Evolutionary conservation across 1,140 invertebrate species (phyloP).

Genomic region (Achroia grisella): DNA sequence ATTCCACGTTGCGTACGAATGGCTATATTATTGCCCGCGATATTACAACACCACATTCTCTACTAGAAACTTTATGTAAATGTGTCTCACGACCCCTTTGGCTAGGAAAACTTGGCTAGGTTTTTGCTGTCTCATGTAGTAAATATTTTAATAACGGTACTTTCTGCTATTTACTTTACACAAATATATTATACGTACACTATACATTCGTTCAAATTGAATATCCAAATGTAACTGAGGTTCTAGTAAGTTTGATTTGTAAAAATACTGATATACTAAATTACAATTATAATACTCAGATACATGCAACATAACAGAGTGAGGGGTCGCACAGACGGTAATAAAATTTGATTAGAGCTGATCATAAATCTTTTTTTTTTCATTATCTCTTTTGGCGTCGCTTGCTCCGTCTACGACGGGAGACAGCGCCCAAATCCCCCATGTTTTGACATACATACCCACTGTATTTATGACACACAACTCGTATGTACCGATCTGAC

Average conservation of each 20-base stretch:
- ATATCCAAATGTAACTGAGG: too few relatives aligned
- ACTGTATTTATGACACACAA: slow-evolving; percentile 60
- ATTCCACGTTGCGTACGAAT: slow-evolving; percentile 45
- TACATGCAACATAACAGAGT: slow-evolving; percentile 19
- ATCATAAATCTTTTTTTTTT: slow-evolving; percentile 71
- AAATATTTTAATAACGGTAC: slow-evolving; percentile 6
- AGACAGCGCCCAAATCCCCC: slow-evolving; percentile 54
- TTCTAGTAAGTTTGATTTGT: not conserved
- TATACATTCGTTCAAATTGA: too few relatives aligned
- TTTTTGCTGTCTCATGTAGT: slow-evolving; percentile 30
- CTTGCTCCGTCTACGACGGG: slow-evolving; percentile 29
- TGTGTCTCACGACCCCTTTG: slow-evolving; percentile 50
- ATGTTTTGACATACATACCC: slow-evolving; percentile 68
- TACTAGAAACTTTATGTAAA: slow-evolving; percentile 56
- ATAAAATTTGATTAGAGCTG: slow-evolving; percentile 69
- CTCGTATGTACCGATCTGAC: slow-evolving; percentile 51
- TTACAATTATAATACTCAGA: slow-evolving; percentile 28
- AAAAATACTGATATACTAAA: slow-evolving; percentile 29
- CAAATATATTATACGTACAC: too few relatives aligned
- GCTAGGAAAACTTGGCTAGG: slow-evolving; percentile 46
- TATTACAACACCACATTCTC: slow-evolving; percentile 54
- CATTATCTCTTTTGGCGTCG: slow-evolving; percentile 55
- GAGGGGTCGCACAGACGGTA: slow-evolving; percentile 42
- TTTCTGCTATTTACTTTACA: too few relatives aligned
- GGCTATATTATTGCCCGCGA: slow-evolving; percentile 42